A percentile compares a stretch with the other conserved stretches of the same genome.
Conservation (phyloP, 92 coral and sea anemone genomes). For the Epizoanthus illoricatus region DNA sequence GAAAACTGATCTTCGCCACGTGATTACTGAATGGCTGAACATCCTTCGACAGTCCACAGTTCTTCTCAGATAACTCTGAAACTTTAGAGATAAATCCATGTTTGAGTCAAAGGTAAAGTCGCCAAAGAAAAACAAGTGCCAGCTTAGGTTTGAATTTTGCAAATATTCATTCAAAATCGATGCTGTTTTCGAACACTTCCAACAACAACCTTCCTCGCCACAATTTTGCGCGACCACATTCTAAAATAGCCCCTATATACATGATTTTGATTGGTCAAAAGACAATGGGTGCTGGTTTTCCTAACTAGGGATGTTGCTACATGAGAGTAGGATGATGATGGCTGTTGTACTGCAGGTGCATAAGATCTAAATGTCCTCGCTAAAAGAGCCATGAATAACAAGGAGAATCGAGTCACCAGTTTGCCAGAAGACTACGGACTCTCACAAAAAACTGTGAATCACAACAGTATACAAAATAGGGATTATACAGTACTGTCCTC, state of each 20-base stretch:
- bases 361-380: no score
- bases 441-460: slow-evolving; percentile 30
- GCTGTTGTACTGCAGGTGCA: no score
- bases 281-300: no score
- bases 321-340: no score
- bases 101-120: neutral
- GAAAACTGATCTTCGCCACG: neutral
- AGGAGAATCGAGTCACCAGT: slow-evolving; percentile 43
- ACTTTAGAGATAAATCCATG: neutral
- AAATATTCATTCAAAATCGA: slow-evolving; percentile 11
- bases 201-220: slow-evolving; percentile 15
- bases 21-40: slow-evolving; percentile 20
- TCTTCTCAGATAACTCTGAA: slow-evolving; percentile 6
- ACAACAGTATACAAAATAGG: neutral
- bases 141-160: neutral
- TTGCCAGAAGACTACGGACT: slow-evolving; percentile 23
- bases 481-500: no score
- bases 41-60: slow-evolving; percentile 24
- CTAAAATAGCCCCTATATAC: neutral
- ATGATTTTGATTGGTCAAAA: neutral
- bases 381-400: no score
- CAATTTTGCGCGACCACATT: slow-evolving; percentile 13
- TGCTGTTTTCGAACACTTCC: slow-evolving; percentile 6
- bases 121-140: slow-evolving; percentile 13
- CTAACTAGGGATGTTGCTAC: no score